Percentiles rank a stretch among this genome's conserved stretches.
Conservation (phyloP, 2,113 vertebrate genomes). For the Lathamus discolor region DNA sequence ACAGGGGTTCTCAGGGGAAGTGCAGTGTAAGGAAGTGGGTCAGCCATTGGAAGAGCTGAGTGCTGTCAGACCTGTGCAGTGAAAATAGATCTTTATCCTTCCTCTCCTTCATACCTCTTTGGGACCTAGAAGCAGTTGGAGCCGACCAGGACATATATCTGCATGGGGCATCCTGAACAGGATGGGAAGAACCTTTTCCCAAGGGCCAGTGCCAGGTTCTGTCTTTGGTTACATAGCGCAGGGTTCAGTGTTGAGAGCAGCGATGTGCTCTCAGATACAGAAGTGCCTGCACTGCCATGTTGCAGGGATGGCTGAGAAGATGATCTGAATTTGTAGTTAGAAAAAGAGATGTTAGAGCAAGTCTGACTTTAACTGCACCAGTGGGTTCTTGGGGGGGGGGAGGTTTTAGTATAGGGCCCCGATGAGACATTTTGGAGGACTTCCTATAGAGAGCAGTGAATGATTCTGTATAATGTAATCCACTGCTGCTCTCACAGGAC, state of each 20-base stretch:
- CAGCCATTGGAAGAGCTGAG: background rate
- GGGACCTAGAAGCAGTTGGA: background rate
- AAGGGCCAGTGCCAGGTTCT: background rate
- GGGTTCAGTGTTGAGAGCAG: background rate
- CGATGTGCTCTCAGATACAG: background rate
- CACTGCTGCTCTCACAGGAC: background rate
- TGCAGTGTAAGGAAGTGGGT: rapidly evolving
- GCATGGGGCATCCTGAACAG: background rate
- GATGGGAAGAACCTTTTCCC: background rate
- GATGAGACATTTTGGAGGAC: background rate
- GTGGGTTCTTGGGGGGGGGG: background rate
- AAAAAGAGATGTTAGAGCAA: background rate
- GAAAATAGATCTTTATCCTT: background rate
- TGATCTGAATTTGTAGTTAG: background rate
- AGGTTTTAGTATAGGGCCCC: background rate
- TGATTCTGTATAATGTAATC: background rate
- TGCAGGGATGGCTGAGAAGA: background rate
- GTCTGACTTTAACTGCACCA: background rate
- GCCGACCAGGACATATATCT: background rate
- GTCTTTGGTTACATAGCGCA: background rate
- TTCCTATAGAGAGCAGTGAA: background rate
- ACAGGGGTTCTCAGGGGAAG: background rate
- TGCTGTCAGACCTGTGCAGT: background rate
- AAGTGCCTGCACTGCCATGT: background rate
- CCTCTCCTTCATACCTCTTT: background rate